Evolutionary conservation across 2,797 vertebrate genomes (phyloP), one percentile per base, ranked within the genome.

Genomic region (Chaetophractus vellerosus): DNA sequence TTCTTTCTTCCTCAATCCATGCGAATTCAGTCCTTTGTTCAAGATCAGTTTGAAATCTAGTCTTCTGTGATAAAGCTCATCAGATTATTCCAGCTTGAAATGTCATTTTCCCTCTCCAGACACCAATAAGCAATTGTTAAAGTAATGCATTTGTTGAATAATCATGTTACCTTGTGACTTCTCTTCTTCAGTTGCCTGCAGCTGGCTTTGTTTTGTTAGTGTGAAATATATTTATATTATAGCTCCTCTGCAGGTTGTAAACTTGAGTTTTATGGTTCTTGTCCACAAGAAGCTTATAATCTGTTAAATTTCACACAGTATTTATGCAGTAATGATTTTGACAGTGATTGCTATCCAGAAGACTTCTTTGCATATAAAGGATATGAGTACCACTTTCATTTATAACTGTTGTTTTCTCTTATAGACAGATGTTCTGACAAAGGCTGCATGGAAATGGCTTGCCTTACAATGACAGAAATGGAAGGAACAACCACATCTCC

Each of bases 391-490:
- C 50, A 86, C 28, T 75, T 93, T 63, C 9, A 31, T 96, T 76
- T 83, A 21, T 93, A 87, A 95, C 66, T 55, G 12, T 66, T 93
- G 14, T 97, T 14, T 7, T 98, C 87, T 98, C 57, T 98, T 97
- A n/a, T 78, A 99, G 99, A 96, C 98, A 97, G 95, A 97, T 98
- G 97, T 94, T 97, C 93, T 98, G 95, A 98, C 93, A 94, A 98
- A 95, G 96, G 95, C 38, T 96, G 94, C 31, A 68, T 21, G 95
- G 90, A 87, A 97, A 99, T 99, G 99, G 99, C 99, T 98, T 99
- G 99, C 96, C 98, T 99, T 94, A 98, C 99, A 92, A 97, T 99
- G 98, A 99, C 98, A 95, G 98, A 99, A 98, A 99, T 99, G 98
- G 99, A 99, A 93, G 95, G 96, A 48, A 92, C 98, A 1, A 82